Conservation (phyloP, 2,888 invertebrate genomes). For the Drosophila nigricruria region DNA sequence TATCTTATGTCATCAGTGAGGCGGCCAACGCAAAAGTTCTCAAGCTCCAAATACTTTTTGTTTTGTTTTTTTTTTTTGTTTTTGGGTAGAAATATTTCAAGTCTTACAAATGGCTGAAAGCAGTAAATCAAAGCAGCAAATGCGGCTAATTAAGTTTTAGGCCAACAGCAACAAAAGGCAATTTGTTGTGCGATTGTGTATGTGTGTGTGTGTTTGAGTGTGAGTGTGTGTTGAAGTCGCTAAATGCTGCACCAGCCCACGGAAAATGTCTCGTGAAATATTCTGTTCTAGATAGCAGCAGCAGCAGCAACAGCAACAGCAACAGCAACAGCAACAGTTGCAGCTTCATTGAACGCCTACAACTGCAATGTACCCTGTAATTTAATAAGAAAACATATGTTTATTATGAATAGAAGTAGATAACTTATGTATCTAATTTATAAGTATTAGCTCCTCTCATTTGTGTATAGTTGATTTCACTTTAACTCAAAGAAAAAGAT, state of each 20-base stretch:
- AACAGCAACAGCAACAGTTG: conserved; percentile 54
- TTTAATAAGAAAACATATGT: neutral
- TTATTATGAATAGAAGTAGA: neutral
- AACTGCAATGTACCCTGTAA: conserved; percentile 13
- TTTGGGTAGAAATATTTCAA: conserved; percentile 50
- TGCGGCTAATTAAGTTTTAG: conserved; percentile 78
- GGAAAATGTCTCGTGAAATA: conserved; percentile 77
- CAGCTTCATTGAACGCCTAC: conserved; percentile 10
- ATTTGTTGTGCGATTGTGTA: conserved; percentile 60
- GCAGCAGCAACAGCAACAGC: conserved; percentile 37
- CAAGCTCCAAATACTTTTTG: conserved; percentile 58
- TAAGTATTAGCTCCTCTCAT: too few relatives aligned
- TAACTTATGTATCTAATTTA: neutral
- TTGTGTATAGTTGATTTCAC: too few relatives aligned
- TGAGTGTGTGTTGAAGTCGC: conserved; percentile 43
- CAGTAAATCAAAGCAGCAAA: conserved; percentile 76
- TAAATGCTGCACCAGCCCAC: conserved; percentile 66
- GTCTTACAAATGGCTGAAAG: conserved; percentile 59
- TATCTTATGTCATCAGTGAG: conserved; percentile 50
- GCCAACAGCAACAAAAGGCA: conserved; percentile 74
- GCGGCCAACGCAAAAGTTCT: conserved; percentile 58
- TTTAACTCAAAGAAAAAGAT: too few relatives aligned
- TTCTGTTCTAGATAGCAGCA: conserved; percentile 77
- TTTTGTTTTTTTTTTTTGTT: conserved; percentile 22
- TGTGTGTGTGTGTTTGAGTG: conserved; percentile 9